phyloP scores from a whole-genome alignment of 2,888 invertebrate genomes.

The Xestia sexstrigata region DNA sequence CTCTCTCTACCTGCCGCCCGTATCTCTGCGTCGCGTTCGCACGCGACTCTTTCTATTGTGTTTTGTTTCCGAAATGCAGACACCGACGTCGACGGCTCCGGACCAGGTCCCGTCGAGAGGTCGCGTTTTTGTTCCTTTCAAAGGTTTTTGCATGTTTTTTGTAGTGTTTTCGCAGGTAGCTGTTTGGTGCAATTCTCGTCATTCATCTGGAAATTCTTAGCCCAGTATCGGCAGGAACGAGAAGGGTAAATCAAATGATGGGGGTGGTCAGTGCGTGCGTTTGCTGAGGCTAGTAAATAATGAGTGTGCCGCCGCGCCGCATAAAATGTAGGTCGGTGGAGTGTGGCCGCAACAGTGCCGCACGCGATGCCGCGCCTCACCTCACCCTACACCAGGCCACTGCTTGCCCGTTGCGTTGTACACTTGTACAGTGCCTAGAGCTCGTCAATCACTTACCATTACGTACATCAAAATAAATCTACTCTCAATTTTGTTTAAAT shows the following conservation, averaged over 20 bases:
- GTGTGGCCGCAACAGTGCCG: constrained; percentile 80
- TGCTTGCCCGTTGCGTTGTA: constrained; percentile 74
- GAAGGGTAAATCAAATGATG: constrained; percentile 71
- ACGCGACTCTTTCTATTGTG: constrained; percentile 89
- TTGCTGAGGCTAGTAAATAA: constrained; percentile 82
- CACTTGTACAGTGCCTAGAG: constrained; percentile 69
- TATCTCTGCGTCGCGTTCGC: constrained; percentile 87
- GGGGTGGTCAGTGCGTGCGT: constrained; percentile 82
- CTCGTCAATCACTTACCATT: constrained; percentile 71
- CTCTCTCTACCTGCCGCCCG: constrained; percentile 89
- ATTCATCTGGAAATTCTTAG: constrained; percentile 72
- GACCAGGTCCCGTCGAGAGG: constrained; percentile 84
- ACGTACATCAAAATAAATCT: constrained; percentile 4
- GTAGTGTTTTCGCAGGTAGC: constrained; percentile 88
- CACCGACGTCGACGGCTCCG: constrained; percentile 85
- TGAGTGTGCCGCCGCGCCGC: constrained; percentile 83
- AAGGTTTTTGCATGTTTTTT: constrained; percentile 83
- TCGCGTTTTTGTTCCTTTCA: constrained; percentile 86
- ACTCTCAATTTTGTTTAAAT: constrained; percentile 35
- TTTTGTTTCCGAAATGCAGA: constrained; percentile 90
- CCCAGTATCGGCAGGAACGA: constrained; percentile 62
- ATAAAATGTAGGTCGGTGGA: constrained; percentile 90
- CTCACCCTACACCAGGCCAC: constrained; percentile 74
- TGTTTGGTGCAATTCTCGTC: constrained; percentile 73
- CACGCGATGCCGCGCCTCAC: constrained; percentile 83